Conservation (phyloP, 2,113 vertebrate species). For the Osmerus mordax region DNA sequence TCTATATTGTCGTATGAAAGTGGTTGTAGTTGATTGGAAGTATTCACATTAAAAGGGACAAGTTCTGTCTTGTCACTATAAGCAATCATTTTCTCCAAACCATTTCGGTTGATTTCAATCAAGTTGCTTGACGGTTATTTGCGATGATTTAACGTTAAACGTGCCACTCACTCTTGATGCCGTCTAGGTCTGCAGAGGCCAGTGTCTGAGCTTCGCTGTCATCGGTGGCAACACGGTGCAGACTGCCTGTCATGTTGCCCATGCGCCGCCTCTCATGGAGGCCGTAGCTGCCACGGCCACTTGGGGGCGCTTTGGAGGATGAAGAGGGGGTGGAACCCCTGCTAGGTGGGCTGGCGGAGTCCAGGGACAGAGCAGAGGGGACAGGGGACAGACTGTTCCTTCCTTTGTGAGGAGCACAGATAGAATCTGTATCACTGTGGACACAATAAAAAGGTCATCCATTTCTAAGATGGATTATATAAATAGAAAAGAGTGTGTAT, state of each 20-base stretch:
- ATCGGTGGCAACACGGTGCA: constrained; percentile 85
- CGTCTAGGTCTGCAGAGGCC: constrained; percentile 87
- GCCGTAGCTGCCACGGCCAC: constrained; percentile 83
- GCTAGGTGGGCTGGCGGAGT: background rate
- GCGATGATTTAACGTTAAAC: no score
- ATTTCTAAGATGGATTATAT: background rate
- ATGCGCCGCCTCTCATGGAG: constrained; percentile 89
- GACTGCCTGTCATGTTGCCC: constrained; percentile 87
- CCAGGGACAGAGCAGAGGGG: background rate
- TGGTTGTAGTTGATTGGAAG: no score
- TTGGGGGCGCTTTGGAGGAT: constrained; percentile 23
- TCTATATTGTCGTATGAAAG: no score
- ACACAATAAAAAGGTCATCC: background rate
- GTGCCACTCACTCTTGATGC: constrained; percentile 89
- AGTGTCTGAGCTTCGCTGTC: constrained; percentile 88
- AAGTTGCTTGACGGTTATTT: no score
- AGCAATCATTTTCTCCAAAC: no score
- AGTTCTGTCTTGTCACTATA: no score
- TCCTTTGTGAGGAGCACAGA: constrained; percentile 14
- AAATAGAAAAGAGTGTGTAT: background rate
- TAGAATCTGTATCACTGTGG: constrained; percentile 4
- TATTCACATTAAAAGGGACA: no score
- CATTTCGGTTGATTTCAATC: no score
- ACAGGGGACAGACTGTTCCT: constrained; percentile 21
- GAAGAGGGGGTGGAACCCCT: constrained; percentile 61